Conservation (phyloP, 2,113 vertebrate genomes). For the Paradisaea rubra region DNA sequence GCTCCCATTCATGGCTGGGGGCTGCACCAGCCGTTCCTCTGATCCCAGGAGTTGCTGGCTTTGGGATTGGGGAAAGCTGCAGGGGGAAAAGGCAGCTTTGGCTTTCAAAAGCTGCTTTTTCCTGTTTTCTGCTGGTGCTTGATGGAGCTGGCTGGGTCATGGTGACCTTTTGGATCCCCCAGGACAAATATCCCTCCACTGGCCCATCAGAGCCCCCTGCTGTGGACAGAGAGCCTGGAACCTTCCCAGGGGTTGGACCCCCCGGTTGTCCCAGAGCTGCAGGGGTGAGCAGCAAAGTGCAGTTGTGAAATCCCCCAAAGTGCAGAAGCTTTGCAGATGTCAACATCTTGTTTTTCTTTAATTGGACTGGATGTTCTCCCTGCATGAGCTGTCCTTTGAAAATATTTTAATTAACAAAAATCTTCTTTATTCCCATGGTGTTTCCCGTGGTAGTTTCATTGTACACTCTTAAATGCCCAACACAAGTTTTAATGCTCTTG, state of each 20-base stretch:
- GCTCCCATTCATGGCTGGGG: accelerated
- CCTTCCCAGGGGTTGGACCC: accelerated
- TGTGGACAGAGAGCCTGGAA: background rate
- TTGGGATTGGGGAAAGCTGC: background rate
- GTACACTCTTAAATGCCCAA: background rate
- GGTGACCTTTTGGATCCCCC: too few species aligned
- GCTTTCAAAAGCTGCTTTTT: background rate
- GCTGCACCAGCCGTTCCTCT: background rate
- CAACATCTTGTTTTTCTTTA: background rate
- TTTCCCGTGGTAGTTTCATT: background rate
- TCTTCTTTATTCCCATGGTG: background rate
- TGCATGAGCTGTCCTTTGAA: background rate
- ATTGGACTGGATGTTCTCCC: background rate
- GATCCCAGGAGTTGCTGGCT: background rate
- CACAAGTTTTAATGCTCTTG: background rate
- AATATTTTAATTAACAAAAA: background rate
- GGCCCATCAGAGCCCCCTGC: background rate
- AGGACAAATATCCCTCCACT: accelerated
- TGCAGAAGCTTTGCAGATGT: background rate
- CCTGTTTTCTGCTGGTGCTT: background rate
- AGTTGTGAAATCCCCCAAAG: background rate
- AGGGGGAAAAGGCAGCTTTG: background rate
- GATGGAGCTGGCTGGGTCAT: accelerated
- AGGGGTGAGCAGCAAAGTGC: background rate
- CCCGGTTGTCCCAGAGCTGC: accelerated